Evolutionary conservation across 2,797 vertebrate genomes (phyloP).

Genomic region (Spatula clypeata): DNA sequence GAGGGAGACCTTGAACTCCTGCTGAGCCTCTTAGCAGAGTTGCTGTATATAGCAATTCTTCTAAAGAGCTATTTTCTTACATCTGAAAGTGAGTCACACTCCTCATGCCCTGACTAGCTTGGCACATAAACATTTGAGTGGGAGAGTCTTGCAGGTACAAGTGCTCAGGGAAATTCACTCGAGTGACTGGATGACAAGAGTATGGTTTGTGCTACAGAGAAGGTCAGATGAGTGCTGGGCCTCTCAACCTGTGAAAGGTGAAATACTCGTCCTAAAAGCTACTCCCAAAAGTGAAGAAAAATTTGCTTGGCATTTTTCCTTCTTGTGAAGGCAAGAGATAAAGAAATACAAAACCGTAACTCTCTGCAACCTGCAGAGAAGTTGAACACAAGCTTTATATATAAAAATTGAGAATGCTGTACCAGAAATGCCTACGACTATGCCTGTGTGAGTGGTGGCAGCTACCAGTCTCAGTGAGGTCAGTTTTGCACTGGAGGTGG

Average conservation of each 20-base stretch:
- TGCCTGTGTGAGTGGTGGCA: neutral
- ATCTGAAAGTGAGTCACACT: conserved; percentile 13
- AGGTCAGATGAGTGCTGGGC: neutral
- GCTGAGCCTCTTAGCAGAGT: neutral
- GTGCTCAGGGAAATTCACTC: neutral
- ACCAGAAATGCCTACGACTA: neutral
- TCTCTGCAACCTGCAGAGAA: neutral
- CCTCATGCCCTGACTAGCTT: neutral
- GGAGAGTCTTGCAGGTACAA: neutral
- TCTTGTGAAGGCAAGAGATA: neutral
- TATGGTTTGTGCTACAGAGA: neutral
- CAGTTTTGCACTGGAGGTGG: neutral
- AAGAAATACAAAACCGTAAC: neutral
- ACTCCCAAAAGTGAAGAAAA: neutral
- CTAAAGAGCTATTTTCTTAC: neutral
- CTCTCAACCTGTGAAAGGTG: neutral
- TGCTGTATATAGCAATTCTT: neutral
- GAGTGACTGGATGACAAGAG: neutral
- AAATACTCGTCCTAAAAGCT: neutral
- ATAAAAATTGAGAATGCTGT: accelerated
- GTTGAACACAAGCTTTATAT: neutral
- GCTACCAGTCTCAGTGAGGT: neutral
- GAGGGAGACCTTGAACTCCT: neutral
- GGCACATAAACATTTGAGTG: neutral
- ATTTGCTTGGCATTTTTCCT: neutral